Conservation (phyloP, 2,797 vertebrate species). For the Eospalax fontanierii region DNA sequence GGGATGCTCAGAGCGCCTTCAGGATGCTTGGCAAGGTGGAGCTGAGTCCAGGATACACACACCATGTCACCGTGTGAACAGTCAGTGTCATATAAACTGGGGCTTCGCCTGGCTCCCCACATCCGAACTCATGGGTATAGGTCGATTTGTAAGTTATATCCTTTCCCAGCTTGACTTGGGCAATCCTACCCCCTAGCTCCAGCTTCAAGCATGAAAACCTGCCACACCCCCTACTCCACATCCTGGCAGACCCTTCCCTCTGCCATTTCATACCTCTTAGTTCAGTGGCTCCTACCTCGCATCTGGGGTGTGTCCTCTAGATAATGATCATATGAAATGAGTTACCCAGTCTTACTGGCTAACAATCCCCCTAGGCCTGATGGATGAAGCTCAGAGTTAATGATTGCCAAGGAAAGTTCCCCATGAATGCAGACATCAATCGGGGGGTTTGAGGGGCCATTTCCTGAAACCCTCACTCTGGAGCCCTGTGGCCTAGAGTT, state of each 20-base stretch:
- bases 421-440: neutral
- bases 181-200: neutral
- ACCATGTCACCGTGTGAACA: accelerated
- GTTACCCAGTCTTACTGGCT: neutral
- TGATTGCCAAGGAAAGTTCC: constrained; percentile 49
- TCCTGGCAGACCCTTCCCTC: neutral
- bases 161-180: neutral
- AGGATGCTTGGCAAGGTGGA: neutral
- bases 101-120: neutral
- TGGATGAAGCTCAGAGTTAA: constrained; percentile 42
- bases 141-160: neutral
- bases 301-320: neutral
- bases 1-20: accelerated
- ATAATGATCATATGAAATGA: constrained; percentile 4
- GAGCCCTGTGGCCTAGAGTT: neutral
- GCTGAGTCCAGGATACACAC: neutral
- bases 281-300: neutral
- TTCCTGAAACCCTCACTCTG: neutral
- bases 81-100: neutral
- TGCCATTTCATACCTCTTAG: neutral
- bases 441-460: neutral
- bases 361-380: neutral
- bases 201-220: neutral
- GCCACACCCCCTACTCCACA: accelerated
- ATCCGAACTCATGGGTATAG: neutral